A percentile compares a stretch with the other conserved stretches of the same genome.
Conservation (phyloP, 2,113 vertebrate species). For the Oncorhynchus gorbuscha region DNA sequence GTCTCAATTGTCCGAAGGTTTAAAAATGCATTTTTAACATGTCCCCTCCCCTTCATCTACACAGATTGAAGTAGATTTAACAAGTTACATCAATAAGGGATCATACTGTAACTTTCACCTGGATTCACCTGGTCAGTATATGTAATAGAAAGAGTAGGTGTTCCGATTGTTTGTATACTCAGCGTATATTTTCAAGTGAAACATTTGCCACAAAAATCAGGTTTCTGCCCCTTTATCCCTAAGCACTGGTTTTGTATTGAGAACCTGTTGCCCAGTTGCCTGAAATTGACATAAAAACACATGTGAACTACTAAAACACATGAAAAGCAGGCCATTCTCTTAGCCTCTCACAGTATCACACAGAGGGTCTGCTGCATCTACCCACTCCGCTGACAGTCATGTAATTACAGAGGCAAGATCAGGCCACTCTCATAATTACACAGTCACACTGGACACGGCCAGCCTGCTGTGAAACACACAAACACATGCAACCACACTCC, state of each 20-base stretch:
- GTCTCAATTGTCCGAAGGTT: too few species aligned
- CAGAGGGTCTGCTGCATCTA: constrained; percentile 25
- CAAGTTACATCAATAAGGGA: too few species aligned
- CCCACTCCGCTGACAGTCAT: constrained; percentile 24
- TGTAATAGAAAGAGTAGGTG: too few species aligned
- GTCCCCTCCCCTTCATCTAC: too few species aligned
- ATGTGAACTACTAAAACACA: not conserved
- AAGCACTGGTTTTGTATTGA: not conserved
- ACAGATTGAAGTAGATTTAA: too few species aligned
- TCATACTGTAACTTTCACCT: too few species aligned
- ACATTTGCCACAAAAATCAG: not conserved
- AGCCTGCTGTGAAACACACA: constrained; percentile 1
- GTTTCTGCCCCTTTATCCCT: too few species aligned
- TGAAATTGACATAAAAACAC: not conserved
- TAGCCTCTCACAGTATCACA: not conserved
- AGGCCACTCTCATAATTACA: constrained; percentile 32
- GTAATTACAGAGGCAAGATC: constrained; percentile 40
- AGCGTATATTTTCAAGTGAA: not conserved
- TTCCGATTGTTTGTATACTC: not conserved
- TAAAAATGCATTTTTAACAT: too few species aligned
- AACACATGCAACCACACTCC: not conserved
- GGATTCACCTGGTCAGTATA: too few species aligned
- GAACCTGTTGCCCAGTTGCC: not conserved
- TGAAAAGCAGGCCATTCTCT: not conserved
- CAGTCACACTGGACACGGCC: constrained; percentile 24